Base-by-base conservation (phyloP, 2,797 vertebrate species). In the Melanotaenia nigrans region DNA sequence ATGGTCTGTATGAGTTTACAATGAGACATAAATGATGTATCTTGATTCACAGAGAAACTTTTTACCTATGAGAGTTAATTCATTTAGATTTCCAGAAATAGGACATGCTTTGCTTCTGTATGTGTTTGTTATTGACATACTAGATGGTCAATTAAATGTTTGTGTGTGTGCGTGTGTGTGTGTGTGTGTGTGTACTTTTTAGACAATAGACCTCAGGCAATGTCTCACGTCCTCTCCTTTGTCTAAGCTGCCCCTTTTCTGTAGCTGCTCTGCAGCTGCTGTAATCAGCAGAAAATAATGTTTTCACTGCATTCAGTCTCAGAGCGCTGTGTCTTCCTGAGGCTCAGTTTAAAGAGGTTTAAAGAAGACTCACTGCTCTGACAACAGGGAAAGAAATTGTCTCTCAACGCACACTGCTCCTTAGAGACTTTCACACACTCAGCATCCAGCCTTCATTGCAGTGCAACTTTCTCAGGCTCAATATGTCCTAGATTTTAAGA, bases 221-320 rank as follows among this genome's bases (percentile, higher is more conserved):
- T 63, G 13, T 33, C 30, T 54, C 0, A 18, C 53, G 54, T 59
- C 18, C 45, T 65, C 18, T 53, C 40, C 3, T 77, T 66, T 71
- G 40, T 80, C 38, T 78, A 25, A 55, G 42, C 33, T 25, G 12
- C 61, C 20, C 32, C 24, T 55, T 64, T 49, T 47, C 40, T 77
- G 38, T 76, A 40, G 53, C 35, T 61, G 54, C 14, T 28, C 11
- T 53, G 49, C 22, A 73, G 54, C 33, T 78, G 79, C 75, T 78
- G 47, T 55, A 70, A 86, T 86, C 74, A 87, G 82, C 80, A 82
- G 62, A 76, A 79, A 66, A 55, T 14, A 9, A 56, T 61, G 38
- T 61, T 82, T 82, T 67, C 61, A 77, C 78, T 56, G 28, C 33
- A 1, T 60, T 28, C 53, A 69, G 61, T 59, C 71, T 58, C 65